phyloP scores from a whole-genome alignment of 1,140 invertebrate genomes.

The Trypoxylus dichotomus region DNA sequence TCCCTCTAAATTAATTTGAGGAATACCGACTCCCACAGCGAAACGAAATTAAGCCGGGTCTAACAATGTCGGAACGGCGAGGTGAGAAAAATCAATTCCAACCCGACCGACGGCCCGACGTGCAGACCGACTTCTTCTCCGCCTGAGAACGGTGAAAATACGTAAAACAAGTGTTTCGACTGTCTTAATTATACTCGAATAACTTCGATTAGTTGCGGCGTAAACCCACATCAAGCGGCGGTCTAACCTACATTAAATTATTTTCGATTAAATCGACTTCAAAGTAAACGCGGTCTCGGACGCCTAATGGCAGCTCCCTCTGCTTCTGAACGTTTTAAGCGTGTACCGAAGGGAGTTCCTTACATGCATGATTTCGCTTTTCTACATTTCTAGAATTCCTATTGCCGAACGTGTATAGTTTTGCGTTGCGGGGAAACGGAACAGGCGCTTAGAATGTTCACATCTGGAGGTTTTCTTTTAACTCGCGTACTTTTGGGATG shows the following conservation, averaged over 20 bases:
- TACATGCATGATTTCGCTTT: too few relatives aligned
- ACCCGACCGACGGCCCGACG: background rate
- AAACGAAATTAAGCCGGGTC: background rate
- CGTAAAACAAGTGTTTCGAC: background rate
- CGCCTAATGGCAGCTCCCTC: background rate
- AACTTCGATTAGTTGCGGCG: constrained; percentile 21
- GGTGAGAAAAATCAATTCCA: constrained; percentile 1
- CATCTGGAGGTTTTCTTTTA: too few relatives aligned
- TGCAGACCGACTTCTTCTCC: background rate
- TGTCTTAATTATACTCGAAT: constrained; percentile 18
- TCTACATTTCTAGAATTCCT: too few relatives aligned
- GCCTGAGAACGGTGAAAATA: background rate
- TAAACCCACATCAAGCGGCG: constrained; percentile 6
- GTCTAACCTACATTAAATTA: constrained; percentile 24
- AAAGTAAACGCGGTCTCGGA: background rate
- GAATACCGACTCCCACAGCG: too few relatives aligned
- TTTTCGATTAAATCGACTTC: constrained; percentile 22
- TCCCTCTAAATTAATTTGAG: too few relatives aligned
- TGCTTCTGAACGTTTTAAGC: too few relatives aligned
- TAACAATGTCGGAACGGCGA: background rate
- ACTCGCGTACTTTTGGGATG: too few relatives aligned
- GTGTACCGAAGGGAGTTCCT: too few relatives aligned
- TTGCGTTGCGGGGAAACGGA: too few relatives aligned
- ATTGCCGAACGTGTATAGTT: too few relatives aligned
- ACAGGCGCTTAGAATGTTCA: too few relatives aligned